Evolutionary conservation across 2,888 invertebrate species (phyloP).

Genomic region (Tuta absoluta): DNA sequence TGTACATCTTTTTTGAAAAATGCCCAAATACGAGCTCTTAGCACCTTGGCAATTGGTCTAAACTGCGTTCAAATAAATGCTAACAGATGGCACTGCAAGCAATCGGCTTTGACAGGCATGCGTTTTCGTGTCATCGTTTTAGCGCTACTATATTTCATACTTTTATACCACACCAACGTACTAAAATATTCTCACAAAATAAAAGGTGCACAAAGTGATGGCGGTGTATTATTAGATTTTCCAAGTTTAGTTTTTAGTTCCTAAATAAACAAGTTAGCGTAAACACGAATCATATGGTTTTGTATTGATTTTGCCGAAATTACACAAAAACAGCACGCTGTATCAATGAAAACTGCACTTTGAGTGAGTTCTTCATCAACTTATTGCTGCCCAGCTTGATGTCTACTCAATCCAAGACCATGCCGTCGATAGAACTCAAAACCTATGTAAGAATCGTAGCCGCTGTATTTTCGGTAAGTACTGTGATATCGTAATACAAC

Average conservation of each 20-base stretch:
- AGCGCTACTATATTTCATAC: not conserved
- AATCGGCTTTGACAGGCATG: not conserved
- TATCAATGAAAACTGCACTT: not conserved
- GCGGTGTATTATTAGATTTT: not conserved
- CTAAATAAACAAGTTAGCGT: slow-evolving; percentile 20
- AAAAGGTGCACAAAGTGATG: not conserved
- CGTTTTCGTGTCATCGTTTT: not conserved
- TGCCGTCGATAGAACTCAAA: slow-evolving; percentile 68
- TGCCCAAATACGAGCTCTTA: not conserved
- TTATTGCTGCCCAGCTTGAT: slow-evolving; percentile 43
- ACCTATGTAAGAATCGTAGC: slow-evolving; percentile 69
- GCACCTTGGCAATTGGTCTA: not conserved
- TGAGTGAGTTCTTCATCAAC: not conserved
- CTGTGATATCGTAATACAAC: slow-evolving; percentile 31
- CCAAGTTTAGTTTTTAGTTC: not conserved
- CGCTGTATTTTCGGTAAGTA: slow-evolving; percentile 71
- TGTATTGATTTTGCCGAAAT: slow-evolving; percentile 31
- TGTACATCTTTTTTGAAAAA: too few species aligned
- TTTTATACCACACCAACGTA: not conserved
- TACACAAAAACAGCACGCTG: slow-evolving; percentile 12
- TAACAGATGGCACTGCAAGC: not conserved
- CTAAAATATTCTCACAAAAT: not conserved
- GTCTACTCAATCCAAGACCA: slow-evolving; percentile 67
- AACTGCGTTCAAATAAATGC: not conserved
- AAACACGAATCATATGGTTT: slow-evolving; percentile 28